Evolutionary conservation across 2,113 vertebrate species (phyloP).

Genomic region (Caloenas nicobarica): DNA sequence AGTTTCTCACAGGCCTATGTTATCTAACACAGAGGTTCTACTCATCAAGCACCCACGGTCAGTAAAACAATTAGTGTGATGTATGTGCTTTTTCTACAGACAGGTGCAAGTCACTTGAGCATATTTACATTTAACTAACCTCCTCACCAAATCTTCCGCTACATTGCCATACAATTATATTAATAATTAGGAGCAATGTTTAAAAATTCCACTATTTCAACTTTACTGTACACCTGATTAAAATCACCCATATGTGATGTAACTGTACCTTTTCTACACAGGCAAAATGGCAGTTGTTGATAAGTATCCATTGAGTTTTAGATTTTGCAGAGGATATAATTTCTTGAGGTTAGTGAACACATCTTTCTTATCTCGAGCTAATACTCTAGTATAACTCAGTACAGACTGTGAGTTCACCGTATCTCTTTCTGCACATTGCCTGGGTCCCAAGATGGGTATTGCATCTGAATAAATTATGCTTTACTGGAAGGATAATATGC

Average conservation of each 20-base stretch:
- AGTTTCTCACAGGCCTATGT: too few relatives aligned
- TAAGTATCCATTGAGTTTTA: constrained; percentile 14
- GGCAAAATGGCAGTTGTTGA: not conserved
- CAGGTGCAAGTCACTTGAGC: too few relatives aligned
- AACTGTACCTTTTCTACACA: not conserved
- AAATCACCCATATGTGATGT: not conserved
- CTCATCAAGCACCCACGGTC: too few relatives aligned
- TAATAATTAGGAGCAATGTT: not conserved
- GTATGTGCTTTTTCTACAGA: too few relatives aligned
- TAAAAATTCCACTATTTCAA: not conserved
- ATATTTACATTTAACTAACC: too few relatives aligned
- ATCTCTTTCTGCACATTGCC: not conserved
- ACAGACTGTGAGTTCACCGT: not conserved
- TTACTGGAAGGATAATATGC: not conserved
- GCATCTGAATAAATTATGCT: not conserved
- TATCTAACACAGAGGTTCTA: too few relatives aligned
- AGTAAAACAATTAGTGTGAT: too few relatives aligned
- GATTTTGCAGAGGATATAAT: constrained; percentile 18
- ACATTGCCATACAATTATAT: too few relatives aligned
- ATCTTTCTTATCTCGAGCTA: not conserved
- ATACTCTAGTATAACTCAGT: not conserved
- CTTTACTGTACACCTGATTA: not conserved
- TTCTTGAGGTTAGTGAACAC: constrained; percentile 5
- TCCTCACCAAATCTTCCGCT: too few relatives aligned
- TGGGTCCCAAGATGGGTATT: not conserved